Evolutionary conservation across 2,797 vertebrate genomes (phyloP).

Genomic region (Adrianichthys oophorus): DNA sequence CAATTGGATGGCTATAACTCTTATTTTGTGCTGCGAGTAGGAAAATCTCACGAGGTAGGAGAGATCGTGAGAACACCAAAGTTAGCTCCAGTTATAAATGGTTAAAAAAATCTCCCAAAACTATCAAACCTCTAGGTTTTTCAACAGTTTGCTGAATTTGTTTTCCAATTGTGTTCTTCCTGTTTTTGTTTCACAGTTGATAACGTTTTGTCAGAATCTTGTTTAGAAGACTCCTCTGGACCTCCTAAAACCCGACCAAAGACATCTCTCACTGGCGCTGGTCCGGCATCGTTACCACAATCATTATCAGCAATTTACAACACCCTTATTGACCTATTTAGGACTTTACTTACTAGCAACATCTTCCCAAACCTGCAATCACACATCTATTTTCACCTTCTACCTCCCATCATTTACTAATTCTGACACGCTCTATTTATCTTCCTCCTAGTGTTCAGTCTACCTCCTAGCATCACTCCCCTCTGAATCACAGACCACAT

Average conservation of each 20-base stretch:
- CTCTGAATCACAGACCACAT: conserved; percentile 52
- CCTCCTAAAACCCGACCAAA: not conserved
- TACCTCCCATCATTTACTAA: conserved; percentile 61
- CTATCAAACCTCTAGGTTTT: no score
- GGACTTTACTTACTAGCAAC: conserved; percentile 28
- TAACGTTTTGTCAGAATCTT: no score
- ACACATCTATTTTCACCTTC: conserved; percentile 51
- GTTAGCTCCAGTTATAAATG: no score
- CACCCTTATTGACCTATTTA: conserved; percentile 62
- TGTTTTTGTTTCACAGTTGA: no score
- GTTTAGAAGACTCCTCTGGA: no score
- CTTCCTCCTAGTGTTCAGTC: conserved; percentile 57
- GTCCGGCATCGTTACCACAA: conserved; percentile 7
- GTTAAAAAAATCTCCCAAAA: no score
- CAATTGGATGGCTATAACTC: no score
- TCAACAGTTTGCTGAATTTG: no score
- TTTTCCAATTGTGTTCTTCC: no score
- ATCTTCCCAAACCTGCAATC: conserved; percentile 34
- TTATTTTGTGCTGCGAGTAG: no score
- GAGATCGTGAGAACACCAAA: no score
- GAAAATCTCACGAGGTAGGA: no score
- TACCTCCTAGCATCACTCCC: conserved; percentile 43
- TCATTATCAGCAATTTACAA: conserved; percentile 19
- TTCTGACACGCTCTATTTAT: conserved; percentile 62
- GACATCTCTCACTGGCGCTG: not conserved